Evolutionary conservation across 2,113 vertebrate species (phyloP).

Genomic region (Diadophis punctatus): DNA sequence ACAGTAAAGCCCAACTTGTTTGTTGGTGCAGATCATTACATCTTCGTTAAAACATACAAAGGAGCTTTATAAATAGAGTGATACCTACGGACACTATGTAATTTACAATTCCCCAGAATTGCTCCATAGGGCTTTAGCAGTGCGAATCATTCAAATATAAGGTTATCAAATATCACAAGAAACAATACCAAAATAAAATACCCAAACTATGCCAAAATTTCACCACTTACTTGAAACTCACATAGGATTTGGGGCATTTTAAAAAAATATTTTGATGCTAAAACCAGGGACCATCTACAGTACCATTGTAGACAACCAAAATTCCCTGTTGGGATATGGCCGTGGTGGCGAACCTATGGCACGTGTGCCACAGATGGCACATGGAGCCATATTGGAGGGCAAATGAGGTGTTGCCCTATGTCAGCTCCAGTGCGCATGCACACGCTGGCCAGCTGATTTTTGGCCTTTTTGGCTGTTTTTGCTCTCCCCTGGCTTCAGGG

Average conservation of each 20-base stretch:
- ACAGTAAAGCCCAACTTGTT: not conserved
- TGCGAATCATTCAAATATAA: not conserved
- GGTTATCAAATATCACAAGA: not conserved
- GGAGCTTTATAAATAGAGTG: not conserved
- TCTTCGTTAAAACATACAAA: not conserved
- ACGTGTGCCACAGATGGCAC: no score
- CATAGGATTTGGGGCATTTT: not conserved
- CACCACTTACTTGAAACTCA: not conserved
- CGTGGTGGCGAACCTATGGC: no score
- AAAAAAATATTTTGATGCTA: not conserved
- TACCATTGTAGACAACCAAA: not conserved
- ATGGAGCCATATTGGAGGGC: no score
- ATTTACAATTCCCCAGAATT: not conserved
- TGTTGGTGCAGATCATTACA: not conserved
- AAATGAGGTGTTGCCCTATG: no score
- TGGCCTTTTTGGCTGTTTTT: no score
- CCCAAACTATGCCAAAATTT: not conserved
- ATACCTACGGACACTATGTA: not conserved
- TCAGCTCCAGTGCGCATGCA: no score
- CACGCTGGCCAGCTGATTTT: no score
- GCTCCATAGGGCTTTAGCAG: not conserved
- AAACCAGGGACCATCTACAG: not conserved
- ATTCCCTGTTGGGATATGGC: not conserved
- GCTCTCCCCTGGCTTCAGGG: no score
- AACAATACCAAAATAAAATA: not conserved